Conservation (phyloP, 2,113 vertebrate genomes). For the Crotalus viridis region DNA sequence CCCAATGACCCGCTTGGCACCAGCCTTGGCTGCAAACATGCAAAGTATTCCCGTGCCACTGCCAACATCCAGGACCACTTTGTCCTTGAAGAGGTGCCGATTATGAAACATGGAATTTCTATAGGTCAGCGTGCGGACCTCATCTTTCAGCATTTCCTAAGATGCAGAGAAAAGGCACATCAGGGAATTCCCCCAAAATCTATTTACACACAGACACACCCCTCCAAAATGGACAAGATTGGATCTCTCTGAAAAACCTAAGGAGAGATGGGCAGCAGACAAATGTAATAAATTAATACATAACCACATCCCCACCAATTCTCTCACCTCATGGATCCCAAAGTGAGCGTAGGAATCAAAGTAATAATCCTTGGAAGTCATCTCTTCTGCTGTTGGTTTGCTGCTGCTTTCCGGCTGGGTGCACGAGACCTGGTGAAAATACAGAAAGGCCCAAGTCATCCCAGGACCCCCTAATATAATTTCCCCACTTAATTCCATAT, state of each 20-base stretch:
- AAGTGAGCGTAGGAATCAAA: conserved; percentile 95
- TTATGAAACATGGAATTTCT: conserved; percentile 96
- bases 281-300: background rate
- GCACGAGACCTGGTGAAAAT: conserved; percentile 78
- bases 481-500: background rate
- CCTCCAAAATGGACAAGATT: background rate
- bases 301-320: background rate
- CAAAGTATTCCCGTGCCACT: conserved; percentile 90
- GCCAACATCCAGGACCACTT: conserved; percentile 90
- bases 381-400: conserved; percentile 89
- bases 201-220: rapidly evolving
- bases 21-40: conserved; percentile 93
- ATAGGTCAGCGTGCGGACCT: conserved; percentile 91
- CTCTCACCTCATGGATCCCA: conserved; percentile 87
- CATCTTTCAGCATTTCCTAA: conserved; percentile 94
- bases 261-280: background rate
- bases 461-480: background rate
- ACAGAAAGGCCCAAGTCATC: background rate
- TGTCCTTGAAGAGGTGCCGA: conserved; percentile 92
- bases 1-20: conserved; percentile 89
- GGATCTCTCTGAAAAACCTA: background rate
- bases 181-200: background rate
- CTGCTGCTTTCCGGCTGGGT: conserved; percentile 75
- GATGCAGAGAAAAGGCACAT: background rate
- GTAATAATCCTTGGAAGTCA: conserved; percentile 96